Evolutionary conservation across 2,888 invertebrate genomes (phyloP), one percentile per base, ranked within the genome.

Genomic region (Ischnus inquisitorius): DNA sequence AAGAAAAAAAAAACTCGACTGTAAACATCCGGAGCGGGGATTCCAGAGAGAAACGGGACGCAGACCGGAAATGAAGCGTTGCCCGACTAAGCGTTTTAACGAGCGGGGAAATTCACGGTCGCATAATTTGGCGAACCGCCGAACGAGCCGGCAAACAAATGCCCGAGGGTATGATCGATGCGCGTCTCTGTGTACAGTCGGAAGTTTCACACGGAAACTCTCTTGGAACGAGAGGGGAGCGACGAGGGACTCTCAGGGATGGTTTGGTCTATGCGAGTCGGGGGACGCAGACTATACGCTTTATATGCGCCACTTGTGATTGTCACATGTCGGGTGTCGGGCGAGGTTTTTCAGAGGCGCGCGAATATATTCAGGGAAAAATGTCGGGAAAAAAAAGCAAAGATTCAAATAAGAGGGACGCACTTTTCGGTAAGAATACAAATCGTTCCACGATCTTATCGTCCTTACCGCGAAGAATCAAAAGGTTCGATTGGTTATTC

Each of bases 61-160:
- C 64, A 43, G 65, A 79, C 64, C 71, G 83, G 64, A 69, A 83
- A 79, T 79, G 75, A 76, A 79, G 46, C 71, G 62, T 46, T 16
- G 46, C 46, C 22, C 54, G 71, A n/a, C 16, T 34, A 54, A 43
- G 62, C 46, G 57, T 65, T 72, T 82, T 62, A 51, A 62, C 57
- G 68, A n/a, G 67, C 41, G 16, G 28, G 80, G 71, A 25, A 76
- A 83, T 83, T 79, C 65, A 79, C 46, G 75, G 75, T 79, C 79
- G 62, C 64, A 69, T 79, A 83, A 83, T 79, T 83, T 83, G 83
- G 79, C 79, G 76, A 83, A 75, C 57, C 65, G 76, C 79, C 83
- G 83, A 83, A 83, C 76, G 71, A 69, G 65, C 67, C 71, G 64
- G 76, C 79, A 76, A 83, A 71, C 75, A 75, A 79, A 71, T 71